Percentiles rank a stretch among this genome's conserved stretches.
phyloP scores from a whole-genome alignment of 1,140 invertebrate genomes.

The Hormaphis cornu region DNA sequence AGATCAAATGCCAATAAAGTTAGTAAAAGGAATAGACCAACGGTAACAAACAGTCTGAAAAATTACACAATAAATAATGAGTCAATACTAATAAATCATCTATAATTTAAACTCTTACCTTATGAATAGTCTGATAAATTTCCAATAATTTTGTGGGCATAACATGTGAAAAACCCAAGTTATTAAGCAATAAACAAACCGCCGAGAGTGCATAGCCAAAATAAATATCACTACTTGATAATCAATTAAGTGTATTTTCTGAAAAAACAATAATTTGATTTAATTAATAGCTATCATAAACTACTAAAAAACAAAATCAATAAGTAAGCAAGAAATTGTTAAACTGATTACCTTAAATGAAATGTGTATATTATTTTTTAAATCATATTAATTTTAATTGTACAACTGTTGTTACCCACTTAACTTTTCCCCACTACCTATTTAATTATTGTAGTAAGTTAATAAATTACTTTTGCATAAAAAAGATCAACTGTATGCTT shows the following conservation, averaged over 20 bases:
- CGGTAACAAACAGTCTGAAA: constrained; percentile 16
- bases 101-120: neutral
- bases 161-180: constrained; percentile 26
- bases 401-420: no score
- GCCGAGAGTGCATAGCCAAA: constrained; percentile 17
- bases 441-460: no score
- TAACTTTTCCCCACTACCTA: no score
- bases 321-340: no score
- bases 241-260: constrained; percentile 29
- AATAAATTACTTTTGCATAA: no score
- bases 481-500: no score
- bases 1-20: constrained; percentile 20
- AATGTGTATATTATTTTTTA: no score
- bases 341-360: no score
- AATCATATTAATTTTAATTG: no score
- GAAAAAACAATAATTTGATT: neutral
- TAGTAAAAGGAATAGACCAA: constrained; percentile 7
- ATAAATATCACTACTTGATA: constrained; percentile 21
- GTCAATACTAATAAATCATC: neutral
- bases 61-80: neutral
- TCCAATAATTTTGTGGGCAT: constrained; percentile 26
- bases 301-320: no score
- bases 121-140: constrained; percentile 18
- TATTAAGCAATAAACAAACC: constrained; percentile 25
- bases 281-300: no score